Evolutionary conservation across 2,797 vertebrate genomes (phyloP).

Genomic region (Anniella stebbinsi): DNA sequence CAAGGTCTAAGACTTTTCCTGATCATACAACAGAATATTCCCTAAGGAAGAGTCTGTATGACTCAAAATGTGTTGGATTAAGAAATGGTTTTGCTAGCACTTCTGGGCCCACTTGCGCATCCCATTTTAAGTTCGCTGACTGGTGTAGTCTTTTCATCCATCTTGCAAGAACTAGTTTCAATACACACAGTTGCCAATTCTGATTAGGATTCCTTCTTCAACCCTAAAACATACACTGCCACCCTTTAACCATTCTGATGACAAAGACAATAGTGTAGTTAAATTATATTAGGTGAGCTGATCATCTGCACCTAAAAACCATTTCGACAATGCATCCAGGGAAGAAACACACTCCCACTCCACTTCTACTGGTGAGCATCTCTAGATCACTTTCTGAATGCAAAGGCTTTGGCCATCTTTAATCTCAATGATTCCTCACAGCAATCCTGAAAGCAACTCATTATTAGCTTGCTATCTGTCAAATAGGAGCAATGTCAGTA

Average conservation of each 20-base stretch:
- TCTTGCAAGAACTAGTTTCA: background rate
- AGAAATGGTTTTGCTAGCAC: background rate
- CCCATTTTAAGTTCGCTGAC: background rate
- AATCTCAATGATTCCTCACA: too few relatives aligned
- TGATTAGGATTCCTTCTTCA: background rate
- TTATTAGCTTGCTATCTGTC: too few relatives aligned
- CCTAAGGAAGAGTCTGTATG: background rate
- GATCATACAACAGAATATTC: background rate
- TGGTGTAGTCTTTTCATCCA: background rate
- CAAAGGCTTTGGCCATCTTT: too few relatives aligned
- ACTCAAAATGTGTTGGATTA: background rate
- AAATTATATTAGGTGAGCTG: background rate
- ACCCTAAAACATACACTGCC: background rate
- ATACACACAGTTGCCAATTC: background rate
- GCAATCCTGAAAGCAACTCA: too few relatives aligned
- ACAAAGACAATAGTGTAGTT: background rate
- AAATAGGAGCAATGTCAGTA: too few relatives aligned
- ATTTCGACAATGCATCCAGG: background rate
- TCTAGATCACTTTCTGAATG: too few relatives aligned
- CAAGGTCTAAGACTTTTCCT: background rate
- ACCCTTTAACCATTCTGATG: background rate
- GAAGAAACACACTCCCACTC: background rate
- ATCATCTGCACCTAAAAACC: too few relatives aligned
- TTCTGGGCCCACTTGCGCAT: background rate
- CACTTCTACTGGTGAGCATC: too few relatives aligned